A percentile compares a stretch with the other conserved stretches of the same genome.
These are phyloP conservation scores for Scaptomyza parva DNA, from an alignment of 2,888 invertebrate species.

Conservation along the genomic window DNA sequence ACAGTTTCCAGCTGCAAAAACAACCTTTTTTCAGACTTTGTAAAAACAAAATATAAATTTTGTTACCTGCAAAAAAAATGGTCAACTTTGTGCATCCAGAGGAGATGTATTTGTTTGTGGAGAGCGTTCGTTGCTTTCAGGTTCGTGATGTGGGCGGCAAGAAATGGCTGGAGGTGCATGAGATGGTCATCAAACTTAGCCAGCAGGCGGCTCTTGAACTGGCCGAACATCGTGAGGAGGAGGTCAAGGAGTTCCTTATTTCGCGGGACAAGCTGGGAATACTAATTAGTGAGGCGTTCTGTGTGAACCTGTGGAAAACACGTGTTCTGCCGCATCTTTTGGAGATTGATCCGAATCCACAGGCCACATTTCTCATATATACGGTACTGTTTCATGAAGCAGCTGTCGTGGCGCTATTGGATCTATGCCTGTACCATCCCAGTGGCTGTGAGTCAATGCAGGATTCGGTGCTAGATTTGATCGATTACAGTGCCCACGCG, in stretches of 20 bases:
- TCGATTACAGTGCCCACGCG: constrained; percentile 92
- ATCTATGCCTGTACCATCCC: constrained; percentile 92
- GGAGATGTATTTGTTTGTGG: constrained; percentile 91
- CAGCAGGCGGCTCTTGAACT: constrained; percentile 95
- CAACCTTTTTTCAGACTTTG: not conserved
- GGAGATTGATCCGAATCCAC: constrained; percentile 88
- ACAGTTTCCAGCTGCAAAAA: constrained; percentile 2
- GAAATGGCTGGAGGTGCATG: constrained; percentile 93
- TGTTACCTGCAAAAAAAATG: constrained; percentile 39
- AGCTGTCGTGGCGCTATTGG: constrained; percentile 91
- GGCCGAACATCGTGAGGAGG: constrained; percentile 91
- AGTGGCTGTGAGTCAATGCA: constrained; percentile 91
- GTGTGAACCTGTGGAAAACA: constrained; percentile 93
- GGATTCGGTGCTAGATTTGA: constrained; percentile 91
- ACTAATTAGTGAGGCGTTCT: constrained; percentile 92
- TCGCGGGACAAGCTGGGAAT: constrained; percentile 85
- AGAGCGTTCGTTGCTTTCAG: constrained; percentile 88
- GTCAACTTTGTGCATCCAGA: constrained; percentile 87
- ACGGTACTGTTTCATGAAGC: constrained; percentile 93
- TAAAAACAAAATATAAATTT: not conserved
- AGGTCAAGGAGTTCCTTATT: constrained; percentile 93
- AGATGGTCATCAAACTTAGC: constrained; percentile 92
- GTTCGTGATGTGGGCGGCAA: constrained; percentile 89
- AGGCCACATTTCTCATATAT: constrained; percentile 91
- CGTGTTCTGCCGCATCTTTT: constrained; percentile 92